phyloP scores from a whole-genome alignment of 2,797 vertebrate species.

The Iguana delicatissima region DNA sequence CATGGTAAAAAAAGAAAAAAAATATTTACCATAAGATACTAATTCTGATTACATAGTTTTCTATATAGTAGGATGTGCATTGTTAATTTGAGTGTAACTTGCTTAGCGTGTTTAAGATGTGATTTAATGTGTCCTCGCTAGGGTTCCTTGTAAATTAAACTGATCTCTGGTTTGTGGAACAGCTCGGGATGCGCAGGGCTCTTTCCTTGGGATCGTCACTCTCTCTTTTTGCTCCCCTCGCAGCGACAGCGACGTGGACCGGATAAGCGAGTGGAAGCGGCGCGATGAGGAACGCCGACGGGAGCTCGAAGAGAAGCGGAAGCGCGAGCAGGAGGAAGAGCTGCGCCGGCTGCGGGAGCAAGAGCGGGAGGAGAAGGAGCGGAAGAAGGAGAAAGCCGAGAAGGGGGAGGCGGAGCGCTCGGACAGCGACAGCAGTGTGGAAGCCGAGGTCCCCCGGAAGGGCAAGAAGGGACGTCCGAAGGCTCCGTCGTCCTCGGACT shows the following conservation, averaged over 20 bases:
- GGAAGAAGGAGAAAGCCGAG: constrained; percentile 88
- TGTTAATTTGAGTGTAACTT: no score
- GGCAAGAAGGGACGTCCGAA: constrained; percentile 86
- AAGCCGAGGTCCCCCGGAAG: constrained; percentile 88
- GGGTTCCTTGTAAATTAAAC: not conserved
- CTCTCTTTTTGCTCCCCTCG: not conserved
- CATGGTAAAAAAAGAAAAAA: no score
- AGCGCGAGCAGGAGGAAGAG: constrained; percentile 94
- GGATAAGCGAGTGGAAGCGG: constrained; percentile 96
- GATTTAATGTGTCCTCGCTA: not conserved
- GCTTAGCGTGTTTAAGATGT: not conserved
- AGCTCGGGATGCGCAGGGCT: not conserved
- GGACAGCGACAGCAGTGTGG: constrained; percentile 84
- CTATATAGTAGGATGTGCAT: no score
- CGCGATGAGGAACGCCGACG: constrained; percentile 90
- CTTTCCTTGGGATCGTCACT: not conserved
- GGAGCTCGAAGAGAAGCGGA: constrained; percentile 93
- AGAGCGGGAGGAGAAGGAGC: constrained; percentile 94
- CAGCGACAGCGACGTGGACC: constrained; percentile 92
- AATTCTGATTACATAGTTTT: no score
- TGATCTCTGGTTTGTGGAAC: not conserved
- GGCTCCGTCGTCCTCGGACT: constrained; percentile 90
- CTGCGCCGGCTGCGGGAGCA: constrained; percentile 90
- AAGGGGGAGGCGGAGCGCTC: constrained; percentile 65
- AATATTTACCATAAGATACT: no score